Percentiles rank a stretch among this genome's conserved stretches.
Evolutionary conservation across 2,888 invertebrate species (phyloP).

Genomic region (Noctua fimbriata): DNA sequence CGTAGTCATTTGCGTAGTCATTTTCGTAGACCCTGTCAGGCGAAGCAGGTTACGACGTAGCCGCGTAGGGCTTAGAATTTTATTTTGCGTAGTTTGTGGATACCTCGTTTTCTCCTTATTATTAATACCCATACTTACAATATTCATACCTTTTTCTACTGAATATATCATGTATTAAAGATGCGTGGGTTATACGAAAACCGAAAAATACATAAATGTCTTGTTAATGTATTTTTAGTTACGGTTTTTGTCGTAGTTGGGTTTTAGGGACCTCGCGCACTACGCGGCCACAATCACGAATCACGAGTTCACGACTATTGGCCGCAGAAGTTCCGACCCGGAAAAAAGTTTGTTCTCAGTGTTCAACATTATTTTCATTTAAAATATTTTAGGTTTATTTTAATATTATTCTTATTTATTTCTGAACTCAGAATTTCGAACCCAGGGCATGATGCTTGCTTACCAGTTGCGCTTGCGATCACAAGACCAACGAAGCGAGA

Average conservation of each 20-base stretch:
- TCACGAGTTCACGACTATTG: neutral
- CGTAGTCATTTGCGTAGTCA: conserved; percentile 37
- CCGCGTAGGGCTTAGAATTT: conserved; percentile 7
- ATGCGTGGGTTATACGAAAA: neutral
- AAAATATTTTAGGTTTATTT: neutral
- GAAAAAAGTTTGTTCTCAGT: neutral
- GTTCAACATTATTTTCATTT: neutral
- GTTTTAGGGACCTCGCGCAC: neutral
- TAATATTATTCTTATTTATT: too few relatives aligned
- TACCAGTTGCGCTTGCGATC: neutral
- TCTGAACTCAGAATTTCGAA: neutral
- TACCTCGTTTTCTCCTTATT: neutral
- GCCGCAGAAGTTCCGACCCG: neutral
- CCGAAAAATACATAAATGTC: neutral
- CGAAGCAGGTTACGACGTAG: conserved; percentile 48
- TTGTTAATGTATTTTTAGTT: neutral
- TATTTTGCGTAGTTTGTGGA: neutral
- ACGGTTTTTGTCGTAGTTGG: neutral
- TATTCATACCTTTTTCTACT: neutral
- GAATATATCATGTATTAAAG: neutral
- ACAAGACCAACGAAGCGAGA: neutral
- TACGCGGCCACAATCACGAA: neutral
- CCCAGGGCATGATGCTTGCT: neutral
- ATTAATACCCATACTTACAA: neutral
- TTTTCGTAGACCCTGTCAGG: conserved; percentile 29